Base-by-base conservation (phyloP, 2,888 invertebrate species). In the Miltochrista miniata region DNA sequence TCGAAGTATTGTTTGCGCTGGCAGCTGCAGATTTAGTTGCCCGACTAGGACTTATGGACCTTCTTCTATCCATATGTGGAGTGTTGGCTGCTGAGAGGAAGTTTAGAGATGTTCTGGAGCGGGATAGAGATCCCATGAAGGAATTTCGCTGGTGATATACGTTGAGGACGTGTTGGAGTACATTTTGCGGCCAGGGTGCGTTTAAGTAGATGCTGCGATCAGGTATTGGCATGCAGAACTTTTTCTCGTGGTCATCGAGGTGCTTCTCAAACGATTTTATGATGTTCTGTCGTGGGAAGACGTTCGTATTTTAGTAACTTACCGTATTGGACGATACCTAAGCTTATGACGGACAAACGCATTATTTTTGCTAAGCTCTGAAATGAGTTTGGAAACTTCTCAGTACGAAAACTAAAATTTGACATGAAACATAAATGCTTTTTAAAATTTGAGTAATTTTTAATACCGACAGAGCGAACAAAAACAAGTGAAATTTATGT, bases 21-120 rank as follows among this genome's bases (percentile, higher is more conserved):
- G 76, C 63, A 0, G 75, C 72, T 0, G 87, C 85, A 0, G 88
- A 87, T 61, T 83, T 86, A 0, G 82, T 72, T 0, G 61, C 65
- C 15, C 83, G 61, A 18, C 59, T 61, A 0, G 91, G 92, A 34
- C 89, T 90, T 0, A 85, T 75, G 45, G 87, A 88, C 0, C 86
- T 56, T 0, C 90, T 56, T 0, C 90, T 63, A 7, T 82, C 81
- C 73, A 83, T 66, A n/a, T 72, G 76, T 0, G 88, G 86, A 0
- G 89, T 85, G 39, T 76, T 84, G 0, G 83, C 71, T 0, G 81
- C 74, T 0, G 87, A 78, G 1, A 85, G 51, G 57, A 85, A 77
- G 71, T 93, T 88, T 0, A 94, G 74, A 30, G 93, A 92, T 0
- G 93, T 94, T 12, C 93, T 83, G 0, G 94, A 93, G 0, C 93